Percentiles rank a stretch among this genome's conserved stretches.
Conservation (phyloP, 2,113 vertebrate genomes). For the Manacus vitellinus region DNA sequence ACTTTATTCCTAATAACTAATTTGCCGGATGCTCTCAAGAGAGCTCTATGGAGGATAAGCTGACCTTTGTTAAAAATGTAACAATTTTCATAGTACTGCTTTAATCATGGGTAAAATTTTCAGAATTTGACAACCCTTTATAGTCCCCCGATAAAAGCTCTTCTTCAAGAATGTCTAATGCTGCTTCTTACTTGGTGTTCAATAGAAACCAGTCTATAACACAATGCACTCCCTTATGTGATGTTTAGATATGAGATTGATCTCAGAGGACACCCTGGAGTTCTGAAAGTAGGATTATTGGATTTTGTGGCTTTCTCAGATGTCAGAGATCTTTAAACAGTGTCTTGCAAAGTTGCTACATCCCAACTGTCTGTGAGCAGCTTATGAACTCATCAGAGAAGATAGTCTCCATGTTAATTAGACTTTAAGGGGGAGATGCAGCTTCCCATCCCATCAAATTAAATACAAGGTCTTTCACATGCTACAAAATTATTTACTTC, state of each 20-base stretch:
- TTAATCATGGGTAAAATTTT: slow-evolving; percentile 84
- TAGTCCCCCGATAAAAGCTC: slow-evolving; percentile 83
- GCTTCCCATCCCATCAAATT: slow-evolving; percentile 48
- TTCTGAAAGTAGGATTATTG: slow-evolving; percentile 99
- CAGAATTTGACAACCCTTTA: slow-evolving; percentile 86
- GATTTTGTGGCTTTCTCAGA: slow-evolving; percentile 98
- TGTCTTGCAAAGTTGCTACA: slow-evolving; percentile 95
- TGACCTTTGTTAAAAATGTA: slow-evolving; percentile 86
- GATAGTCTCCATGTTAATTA: slow-evolving; percentile 90
- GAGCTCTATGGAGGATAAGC: slow-evolving; percentile 34
- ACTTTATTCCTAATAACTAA: slow-evolving; percentile 70
- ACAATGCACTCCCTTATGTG: slow-evolving; percentile 89
- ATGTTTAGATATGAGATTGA: slow-evolving; percentile 99
- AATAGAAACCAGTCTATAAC: slow-evolving; percentile 85
- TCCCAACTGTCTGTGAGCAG: slow-evolving; percentile 89
- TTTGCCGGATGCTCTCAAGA: slow-evolving; percentile 66
- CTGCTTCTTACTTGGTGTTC: slow-evolving; percentile 90
- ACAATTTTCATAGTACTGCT: slow-evolving; percentile 80
- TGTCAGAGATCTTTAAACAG: slow-evolving; percentile 99
- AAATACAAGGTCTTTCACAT: slow-evolving; percentile 80
- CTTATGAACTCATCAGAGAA: slow-evolving; percentile 95
- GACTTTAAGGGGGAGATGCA: slow-evolving; percentile 54
- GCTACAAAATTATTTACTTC: slow-evolving; percentile 69
- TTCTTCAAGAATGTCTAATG: slow-evolving; percentile 86
- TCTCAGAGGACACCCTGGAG: slow-evolving; percentile 92